phyloP scores from a whole-genome alignment of 2,113 vertebrate genomes.

The Carassius auratus region DNA sequence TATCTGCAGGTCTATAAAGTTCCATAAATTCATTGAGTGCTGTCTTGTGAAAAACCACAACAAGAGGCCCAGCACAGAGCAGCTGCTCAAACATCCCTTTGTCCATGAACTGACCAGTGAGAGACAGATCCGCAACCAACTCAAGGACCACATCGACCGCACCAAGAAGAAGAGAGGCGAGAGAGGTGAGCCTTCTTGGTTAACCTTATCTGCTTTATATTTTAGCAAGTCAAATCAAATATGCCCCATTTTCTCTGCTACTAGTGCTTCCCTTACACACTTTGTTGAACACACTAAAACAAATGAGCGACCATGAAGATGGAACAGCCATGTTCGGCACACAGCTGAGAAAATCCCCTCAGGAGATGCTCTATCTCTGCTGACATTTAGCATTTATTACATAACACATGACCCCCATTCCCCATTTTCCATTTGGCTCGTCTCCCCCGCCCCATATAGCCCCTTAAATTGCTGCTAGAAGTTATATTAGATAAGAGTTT shows the following conservation, averaged over 20 bases:
- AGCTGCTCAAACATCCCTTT: conserved; percentile 92
- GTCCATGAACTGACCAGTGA: conserved; percentile 91
- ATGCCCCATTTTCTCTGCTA: not conserved
- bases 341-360: not conserved
- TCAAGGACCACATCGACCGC: conserved; percentile 98
- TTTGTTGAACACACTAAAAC: not conserved
- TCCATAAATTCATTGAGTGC: conserved; percentile 94
- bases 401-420: not conserved
- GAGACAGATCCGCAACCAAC: conserved; percentile 93
- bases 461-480: not conserved
- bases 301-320: not conserved
- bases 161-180: conserved; percentile 96
- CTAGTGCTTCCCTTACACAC: not conserved
- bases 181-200: conserved; percentile 78
- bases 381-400: conserved; percentile 27
- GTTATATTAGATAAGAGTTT: not conserved
- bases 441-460: not conserved
- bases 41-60: conserved; percentile 92
- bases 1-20: conserved; percentile 89
- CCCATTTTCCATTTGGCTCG: not conserved
- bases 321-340: not conserved
- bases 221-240: not conserved
- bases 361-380: not conserved
- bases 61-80: conserved; percentile 89
- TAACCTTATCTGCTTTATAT: no score